Conservation (phyloP, 2,113 vertebrate species). For the Theristicus caerulescens region DNA sequence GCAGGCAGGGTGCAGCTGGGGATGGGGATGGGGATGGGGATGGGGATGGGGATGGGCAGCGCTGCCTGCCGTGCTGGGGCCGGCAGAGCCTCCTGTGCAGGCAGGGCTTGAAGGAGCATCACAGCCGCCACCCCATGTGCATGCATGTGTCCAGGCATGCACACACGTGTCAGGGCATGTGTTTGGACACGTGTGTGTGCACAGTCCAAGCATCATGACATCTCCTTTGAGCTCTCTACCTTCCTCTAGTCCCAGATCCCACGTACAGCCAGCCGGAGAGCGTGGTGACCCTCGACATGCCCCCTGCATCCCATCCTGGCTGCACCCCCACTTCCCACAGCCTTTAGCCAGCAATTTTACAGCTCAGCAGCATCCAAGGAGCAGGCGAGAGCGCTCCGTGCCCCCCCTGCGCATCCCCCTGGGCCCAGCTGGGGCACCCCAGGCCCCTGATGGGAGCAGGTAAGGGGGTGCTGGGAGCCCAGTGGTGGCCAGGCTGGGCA, state of each 20-base stretch:
- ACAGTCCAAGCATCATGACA: accelerated
- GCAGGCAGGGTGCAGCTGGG: background rate
- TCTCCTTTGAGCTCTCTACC: background rate
- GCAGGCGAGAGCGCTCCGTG: accelerated
- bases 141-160: accelerated
- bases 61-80: background rate
- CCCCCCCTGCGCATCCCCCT: accelerated
- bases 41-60: background rate
- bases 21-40: background rate
- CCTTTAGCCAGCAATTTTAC: background rate
- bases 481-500: background rate
- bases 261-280: accelerated
- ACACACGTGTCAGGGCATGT: background rate
- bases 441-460: background rate
- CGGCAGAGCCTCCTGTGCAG: background rate
- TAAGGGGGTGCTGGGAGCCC: background rate
- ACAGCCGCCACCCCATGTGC: accelerated
- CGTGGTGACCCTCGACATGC: background rate
- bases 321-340: background rate
- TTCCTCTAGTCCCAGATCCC: background rate
- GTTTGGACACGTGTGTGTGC: background rate
- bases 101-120: background rate
- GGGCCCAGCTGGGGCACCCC: background rate
- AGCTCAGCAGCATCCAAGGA: background rate
- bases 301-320: background rate